A percentile compares a stretch with the other conserved stretches of the same genome.
Conservation (phyloP, 2,888 invertebrate species). For the Orchesellides sinensis region DNA sequence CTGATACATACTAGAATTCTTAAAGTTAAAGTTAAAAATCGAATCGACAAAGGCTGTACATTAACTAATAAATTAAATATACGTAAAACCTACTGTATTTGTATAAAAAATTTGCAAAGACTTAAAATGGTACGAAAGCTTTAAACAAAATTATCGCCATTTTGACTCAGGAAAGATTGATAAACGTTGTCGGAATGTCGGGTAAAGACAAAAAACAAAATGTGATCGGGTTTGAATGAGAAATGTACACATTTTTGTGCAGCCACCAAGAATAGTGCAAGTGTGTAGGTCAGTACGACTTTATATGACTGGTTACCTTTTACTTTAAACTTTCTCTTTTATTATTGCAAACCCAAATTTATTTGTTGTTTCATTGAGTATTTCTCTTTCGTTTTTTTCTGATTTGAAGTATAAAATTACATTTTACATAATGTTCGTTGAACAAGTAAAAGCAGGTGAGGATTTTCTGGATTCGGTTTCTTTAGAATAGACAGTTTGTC, state of each 20-base stretch:
- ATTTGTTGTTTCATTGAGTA: neutral
- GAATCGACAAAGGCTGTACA: conserved; percentile 45
- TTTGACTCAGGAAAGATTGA: conserved; percentile 30
- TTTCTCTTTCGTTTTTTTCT: neutral
- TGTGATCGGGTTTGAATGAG: conserved; percentile 46
- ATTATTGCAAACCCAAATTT: too few relatives aligned
- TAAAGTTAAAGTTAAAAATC: neutral
- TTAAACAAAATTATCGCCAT: conserved; percentile 54
- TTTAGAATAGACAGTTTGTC: neutral
- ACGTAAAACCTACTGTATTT: too few relatives aligned
- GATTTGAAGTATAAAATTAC: too few relatives aligned
- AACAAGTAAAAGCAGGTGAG: neutral
- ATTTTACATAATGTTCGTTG: too few relatives aligned
- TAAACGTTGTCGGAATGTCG: neutral
- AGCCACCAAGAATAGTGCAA: neutral
- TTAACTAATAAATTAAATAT: conserved; percentile 1
- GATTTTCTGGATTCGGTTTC: neutral
- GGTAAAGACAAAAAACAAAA: neutral
- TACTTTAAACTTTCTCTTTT: too few relatives aligned
- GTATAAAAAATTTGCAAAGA: conserved; percentile 49
- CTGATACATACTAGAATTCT: neutral
- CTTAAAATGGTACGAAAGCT: conserved; percentile 69
- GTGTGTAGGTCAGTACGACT: neutral
- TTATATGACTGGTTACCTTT: too few relatives aligned
- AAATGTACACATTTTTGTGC: conserved; percentile 53